Percentiles rank a stretch among this genome's conserved stretches.
Conservation (phyloP, 2,113 vertebrate genomes). For the Ciconia stormi region DNA sequence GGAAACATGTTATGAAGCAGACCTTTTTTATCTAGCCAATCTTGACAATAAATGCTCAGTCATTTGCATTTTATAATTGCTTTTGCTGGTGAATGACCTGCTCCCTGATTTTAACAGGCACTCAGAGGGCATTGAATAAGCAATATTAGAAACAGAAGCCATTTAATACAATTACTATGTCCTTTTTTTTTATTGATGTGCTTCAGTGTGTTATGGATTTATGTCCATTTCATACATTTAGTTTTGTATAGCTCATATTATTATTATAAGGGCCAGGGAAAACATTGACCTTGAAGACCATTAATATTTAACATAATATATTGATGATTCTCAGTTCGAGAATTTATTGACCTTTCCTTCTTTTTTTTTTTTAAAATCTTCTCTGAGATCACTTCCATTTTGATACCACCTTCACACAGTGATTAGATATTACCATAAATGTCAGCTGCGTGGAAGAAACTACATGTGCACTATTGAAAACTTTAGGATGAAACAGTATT, state of each 20-base stretch:
- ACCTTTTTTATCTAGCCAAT: constrained; percentile 69
- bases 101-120: constrained; percentile 33
- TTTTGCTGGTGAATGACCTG: constrained; percentile 59
- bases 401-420: background rate
- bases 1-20: constrained; percentile 49
- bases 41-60: constrained; percentile 68
- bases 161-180: constrained; percentile 20
- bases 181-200: background rate
- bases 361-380: background rate
- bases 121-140: constrained; percentile 30
- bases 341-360: background rate
- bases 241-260: background rate
- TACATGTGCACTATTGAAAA: background rate
- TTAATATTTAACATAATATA: background rate
- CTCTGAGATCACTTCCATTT: background rate
- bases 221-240: background rate
- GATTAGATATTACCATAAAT: background rate
- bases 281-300: background rate
- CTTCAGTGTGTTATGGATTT: background rate
- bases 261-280: background rate
- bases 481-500: background rate
- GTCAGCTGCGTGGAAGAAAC: background rate
- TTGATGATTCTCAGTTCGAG: background rate
- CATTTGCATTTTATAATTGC: constrained; percentile 80
- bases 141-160: background rate